Evolutionary conservation across 2,113 vertebrate species (phyloP), one percentile per base, ranked within the genome.

Genomic region (Tupaia chinensis): DNA sequence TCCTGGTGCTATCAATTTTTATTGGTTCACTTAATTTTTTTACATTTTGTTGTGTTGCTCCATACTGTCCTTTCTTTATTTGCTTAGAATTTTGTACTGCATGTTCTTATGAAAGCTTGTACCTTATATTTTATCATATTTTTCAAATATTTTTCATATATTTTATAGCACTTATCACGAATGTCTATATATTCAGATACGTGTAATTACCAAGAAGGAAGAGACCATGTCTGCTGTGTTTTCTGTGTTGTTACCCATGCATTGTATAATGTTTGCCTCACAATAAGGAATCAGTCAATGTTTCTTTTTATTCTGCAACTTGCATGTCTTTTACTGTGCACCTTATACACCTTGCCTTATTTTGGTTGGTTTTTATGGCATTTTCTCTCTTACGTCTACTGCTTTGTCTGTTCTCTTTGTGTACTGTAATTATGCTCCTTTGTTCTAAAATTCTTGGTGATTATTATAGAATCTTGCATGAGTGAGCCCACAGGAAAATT

Each of bases 391-490:
- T 84, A 68, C 32, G 32, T 22, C 63, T 87, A 9, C 23, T 92
- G 27, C 14, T 74, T 88, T 56, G 78, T 76, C n/a, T 86, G 12
- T 6, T 44, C 15, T 82, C 54, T 87, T 25, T 74, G 20, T 34
- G 27, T 73, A 22, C 61, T 88, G 2, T n/a, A 72, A 25, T 78
- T 95, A 9, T 29, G 72, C 79, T 69, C 9, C 6, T 95, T 91
- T 96, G 22, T 89, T 96, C 44, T 78, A 29, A 94, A 94, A 93
- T 77, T 69, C 12, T 84, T 93, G 20, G 34, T 60, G 87, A 83
- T 61, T 94, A 77, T 60, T 89, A 34, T 58, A 92, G 72, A 73
- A 91, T 60, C 77, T 34, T 72, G 7, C 63, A 65, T 56, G 89
- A 79, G 2, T 3, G 1, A 5, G 1, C 13, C 65, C 29, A 95